Percentiles rank a stretch among this genome's conserved stretches.
These are phyloP conservation scores for Acrobasis consociella DNA, from an alignment of 2,888 invertebrate genomes.

Conservation along the genomic window DNA sequence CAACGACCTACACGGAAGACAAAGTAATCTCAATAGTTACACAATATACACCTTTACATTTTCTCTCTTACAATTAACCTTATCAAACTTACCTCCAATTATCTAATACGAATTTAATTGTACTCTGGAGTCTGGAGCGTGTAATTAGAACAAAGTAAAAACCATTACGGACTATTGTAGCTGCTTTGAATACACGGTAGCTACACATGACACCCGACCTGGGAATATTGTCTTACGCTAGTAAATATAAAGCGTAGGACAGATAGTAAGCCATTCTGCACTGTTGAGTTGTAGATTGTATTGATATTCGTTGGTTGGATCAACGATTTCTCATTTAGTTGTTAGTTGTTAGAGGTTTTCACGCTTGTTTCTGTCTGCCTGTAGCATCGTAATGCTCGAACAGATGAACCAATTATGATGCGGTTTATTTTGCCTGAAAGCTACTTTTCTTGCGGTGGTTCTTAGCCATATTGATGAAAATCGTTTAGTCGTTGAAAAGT, in stretches of 20 bases:
- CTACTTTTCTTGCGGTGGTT: too few relatives aligned
- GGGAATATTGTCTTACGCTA: background rate
- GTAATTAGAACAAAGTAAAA: constrained; percentile 2
- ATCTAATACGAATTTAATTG: constrained; percentile 11
- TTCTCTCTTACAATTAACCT: background rate
- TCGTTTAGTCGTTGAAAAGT: too few relatives aligned
- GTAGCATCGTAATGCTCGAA: too few relatives aligned
- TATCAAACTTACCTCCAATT: constrained; percentile 1
- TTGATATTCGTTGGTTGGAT: too few relatives aligned
- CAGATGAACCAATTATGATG: too few relatives aligned
- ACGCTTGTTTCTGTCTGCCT: too few relatives aligned
- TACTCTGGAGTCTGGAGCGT: background rate
- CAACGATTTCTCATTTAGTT: too few relatives aligned
- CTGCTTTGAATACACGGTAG: background rate
- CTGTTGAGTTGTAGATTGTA: too few relatives aligned
- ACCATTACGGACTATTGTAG: background rate
- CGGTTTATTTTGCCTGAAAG: too few relatives aligned
- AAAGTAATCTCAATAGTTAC: background rate
- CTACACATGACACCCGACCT: background rate
- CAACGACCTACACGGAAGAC: background rate
- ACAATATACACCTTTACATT: background rate
- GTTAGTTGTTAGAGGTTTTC: too few relatives aligned
- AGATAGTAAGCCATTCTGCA: too few relatives aligned
- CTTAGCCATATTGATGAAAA: too few relatives aligned
- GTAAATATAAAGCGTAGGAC: background rate